Conservation (phyloP, 1,140 invertebrate species). For the Protaetia brevitarsis region DNA sequence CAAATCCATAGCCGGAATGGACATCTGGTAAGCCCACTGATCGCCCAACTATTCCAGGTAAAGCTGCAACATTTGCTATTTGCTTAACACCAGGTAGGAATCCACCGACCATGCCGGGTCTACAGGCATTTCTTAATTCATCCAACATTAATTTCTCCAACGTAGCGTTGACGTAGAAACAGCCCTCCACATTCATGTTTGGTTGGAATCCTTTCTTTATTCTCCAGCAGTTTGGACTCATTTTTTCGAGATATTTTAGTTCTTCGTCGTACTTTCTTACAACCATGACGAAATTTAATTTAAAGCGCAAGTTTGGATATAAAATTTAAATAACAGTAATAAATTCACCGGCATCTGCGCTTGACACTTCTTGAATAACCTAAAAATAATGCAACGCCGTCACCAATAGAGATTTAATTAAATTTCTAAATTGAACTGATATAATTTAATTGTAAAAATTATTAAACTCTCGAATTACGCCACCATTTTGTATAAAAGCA, state of each 20-base stretch:
- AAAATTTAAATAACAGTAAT: too few species aligned
- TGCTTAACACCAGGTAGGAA: constrained; percentile 99
- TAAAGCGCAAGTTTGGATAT: too few species aligned
- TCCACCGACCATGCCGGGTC: constrained; percentile 85
- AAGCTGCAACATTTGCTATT: constrained; percentile 98
- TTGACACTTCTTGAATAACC: too few species aligned
- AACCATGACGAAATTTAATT: too few species aligned
- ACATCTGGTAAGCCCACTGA: constrained; percentile 95
- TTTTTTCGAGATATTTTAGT: constrained; percentile 87
- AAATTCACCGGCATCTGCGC: too few species aligned
- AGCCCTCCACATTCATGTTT: constrained; percentile 99
- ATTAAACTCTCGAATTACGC: too few species aligned
- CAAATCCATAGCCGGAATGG: constrained; percentile 99
- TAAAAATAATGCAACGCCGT: too few species aligned
- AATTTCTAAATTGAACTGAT: too few species aligned
- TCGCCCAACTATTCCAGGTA: constrained; percentile 93
- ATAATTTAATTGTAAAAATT: too few species aligned
- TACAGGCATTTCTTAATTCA: constrained; percentile 87
- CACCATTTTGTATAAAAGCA: too few species aligned
- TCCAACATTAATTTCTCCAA: constrained; percentile 98
- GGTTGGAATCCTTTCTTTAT: constrained; percentile 99
- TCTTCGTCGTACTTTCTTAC: constrained; percentile 93
- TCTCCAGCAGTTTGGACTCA: constrained; percentile 80
- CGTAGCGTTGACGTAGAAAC: constrained; percentile 94
- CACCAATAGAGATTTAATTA: too few species aligned